Evolutionary conservation across 1,140 invertebrate species (phyloP).

Genomic region (Drosophila pruinosa): DNA sequence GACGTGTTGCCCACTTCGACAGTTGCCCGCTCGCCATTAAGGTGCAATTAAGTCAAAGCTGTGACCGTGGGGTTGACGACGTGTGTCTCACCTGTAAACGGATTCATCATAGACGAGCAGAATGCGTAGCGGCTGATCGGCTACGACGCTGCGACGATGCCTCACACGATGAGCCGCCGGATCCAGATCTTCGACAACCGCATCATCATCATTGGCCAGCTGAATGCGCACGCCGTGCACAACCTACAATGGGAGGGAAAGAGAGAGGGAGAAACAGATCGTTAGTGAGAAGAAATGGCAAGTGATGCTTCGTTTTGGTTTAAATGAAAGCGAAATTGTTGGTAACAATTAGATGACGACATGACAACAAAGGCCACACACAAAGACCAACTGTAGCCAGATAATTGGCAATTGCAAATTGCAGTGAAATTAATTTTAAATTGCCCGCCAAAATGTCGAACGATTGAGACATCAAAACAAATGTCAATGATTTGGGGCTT

Average conservation of each 20-base stretch:
- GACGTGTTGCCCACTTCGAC: constrained; percentile 1
- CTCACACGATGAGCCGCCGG: constrained; percentile 86
- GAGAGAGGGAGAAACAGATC: constrained; percentile 17
- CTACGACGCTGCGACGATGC: constrained; percentile 86
- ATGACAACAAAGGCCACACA: constrained; percentile 49
- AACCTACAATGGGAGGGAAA: constrained; percentile 85
- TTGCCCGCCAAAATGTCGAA: constrained; percentile 76
- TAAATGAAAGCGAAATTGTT: constrained; percentile 72
- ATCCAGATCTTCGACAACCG: constrained; percentile 20
- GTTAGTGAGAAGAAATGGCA: constrained; percentile 33
- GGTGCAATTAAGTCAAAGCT: constrained; percentile 50
- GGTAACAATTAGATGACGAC: constrained; percentile 69
- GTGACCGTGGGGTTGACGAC: not conserved
- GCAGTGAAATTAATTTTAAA: constrained; percentile 77
- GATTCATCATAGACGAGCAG: constrained; percentile 95
- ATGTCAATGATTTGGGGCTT: constrained; percentile 70
- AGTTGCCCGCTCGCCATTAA: constrained; percentile 57
- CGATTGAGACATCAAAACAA: constrained; percentile 69
- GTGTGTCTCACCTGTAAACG: constrained; percentile 90
- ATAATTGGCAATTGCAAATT: constrained; percentile 73
- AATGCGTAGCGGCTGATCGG: constrained; percentile 92
- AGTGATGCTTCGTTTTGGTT: constrained; percentile 18
- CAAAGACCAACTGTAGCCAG: constrained; percentile 29
- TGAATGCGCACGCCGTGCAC: constrained; percentile 91
- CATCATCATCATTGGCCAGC: constrained; percentile 48